Conservation (phyloP, 1,140 invertebrate genomes). For the Euwallacea fornicatus region DNA sequence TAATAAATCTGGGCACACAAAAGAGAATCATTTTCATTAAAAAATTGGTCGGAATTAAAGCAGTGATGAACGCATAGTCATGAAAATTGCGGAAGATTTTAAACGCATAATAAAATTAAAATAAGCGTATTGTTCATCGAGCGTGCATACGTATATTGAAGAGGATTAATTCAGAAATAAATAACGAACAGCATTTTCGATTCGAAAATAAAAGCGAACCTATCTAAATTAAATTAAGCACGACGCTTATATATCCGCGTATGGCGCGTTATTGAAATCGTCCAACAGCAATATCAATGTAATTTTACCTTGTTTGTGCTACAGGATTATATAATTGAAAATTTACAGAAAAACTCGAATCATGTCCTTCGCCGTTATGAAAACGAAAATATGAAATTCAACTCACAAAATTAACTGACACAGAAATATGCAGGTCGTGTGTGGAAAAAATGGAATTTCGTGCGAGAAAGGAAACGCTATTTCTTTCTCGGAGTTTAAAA, state of each 20-base stretch:
- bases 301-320: too few relatives aligned
- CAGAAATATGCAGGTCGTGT: slow-evolving; percentile 1
- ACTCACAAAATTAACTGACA: slow-evolving; percentile 1
- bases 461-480: not conserved
- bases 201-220: slow-evolving; percentile 1
- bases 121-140: slow-evolving; percentile 4
- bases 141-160: not conserved
- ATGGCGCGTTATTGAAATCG: too few relatives aligned
- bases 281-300: too few relatives aligned
- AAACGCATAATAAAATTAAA: slow-evolving; percentile 2
- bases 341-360: not conserved
- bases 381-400: not conserved
- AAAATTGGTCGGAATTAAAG: not conserved
- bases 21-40: not conserved
- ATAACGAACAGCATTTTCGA: not conserved
- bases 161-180: not conserved
- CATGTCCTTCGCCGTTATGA: not conserved
- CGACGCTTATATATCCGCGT: not conserved
- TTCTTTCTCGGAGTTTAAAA: not conserved
- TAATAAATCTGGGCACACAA: not conserved
- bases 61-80: not conserved
- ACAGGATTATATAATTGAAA: not conserved
- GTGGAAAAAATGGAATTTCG: not conserved
- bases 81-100: slow-evolving; percentile 2
- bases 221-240: slow-evolving; percentile 2